These are phyloP conservation scores for Cyclophora albipunctata DNA, from an alignment of 2,888 invertebrate species.

Conservation along the genomic window DNA sequence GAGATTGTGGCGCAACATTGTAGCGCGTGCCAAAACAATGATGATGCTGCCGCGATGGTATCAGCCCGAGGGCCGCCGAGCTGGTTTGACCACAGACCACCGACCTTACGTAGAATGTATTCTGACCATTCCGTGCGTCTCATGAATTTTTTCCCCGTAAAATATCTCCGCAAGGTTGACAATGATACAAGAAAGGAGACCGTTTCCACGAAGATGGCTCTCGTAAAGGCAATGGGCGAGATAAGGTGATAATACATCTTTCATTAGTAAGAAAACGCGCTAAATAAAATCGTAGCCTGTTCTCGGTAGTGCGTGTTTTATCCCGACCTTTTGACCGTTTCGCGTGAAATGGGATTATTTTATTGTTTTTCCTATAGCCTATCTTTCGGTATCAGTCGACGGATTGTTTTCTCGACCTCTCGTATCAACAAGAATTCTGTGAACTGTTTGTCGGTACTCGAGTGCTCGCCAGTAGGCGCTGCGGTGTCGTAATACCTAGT, in stretches of 20 bases:
- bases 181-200: slow-evolving; percentile 41
- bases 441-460: neutral
- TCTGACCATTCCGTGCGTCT: slow-evolving; percentile 32
- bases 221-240: slow-evolving; percentile 37
- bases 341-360: slow-evolving; percentile 6
- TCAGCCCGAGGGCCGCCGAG: slow-evolving; percentile 12
- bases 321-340: slow-evolving; percentile 15
- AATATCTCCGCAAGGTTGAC: slow-evolving; percentile 41
- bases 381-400: slow-evolving; percentile 1
- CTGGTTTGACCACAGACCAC: slow-evolving; percentile 18
- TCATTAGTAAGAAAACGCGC: slow-evolving; percentile 25
- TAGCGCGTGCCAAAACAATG: slow-evolving; percentile 19
- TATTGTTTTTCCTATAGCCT: neutral
- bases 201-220: slow-evolving; percentile 34
- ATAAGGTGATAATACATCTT: slow-evolving; percentile 38
- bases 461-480: too few relatives aligned
- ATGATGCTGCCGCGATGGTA: slow-evolving; percentile 19
- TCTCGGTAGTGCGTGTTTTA: slow-evolving; percentile 14
- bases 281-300: slow-evolving; percentile 16
- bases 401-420: neutral
- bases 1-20: slow-evolving; percentile 1
- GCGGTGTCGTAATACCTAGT: too few relatives aligned
- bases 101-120: slow-evolving; percentile 30
- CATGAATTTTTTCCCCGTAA: slow-evolving; percentile 44
- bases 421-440: neutral